Conservation (phyloP, 2,113 vertebrate species). For the Callipepla squamata region DNA sequence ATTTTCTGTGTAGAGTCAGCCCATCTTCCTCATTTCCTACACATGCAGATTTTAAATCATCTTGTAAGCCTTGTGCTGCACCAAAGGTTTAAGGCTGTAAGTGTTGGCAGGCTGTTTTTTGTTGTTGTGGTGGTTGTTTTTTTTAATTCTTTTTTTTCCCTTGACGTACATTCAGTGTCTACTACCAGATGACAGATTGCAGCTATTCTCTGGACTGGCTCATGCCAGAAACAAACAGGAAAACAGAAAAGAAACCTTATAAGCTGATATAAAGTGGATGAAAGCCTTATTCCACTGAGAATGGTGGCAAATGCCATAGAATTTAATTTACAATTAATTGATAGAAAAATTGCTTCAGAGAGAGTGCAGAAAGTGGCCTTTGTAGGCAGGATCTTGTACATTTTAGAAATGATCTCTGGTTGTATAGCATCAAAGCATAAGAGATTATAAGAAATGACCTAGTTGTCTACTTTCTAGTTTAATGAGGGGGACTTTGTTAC, state of each 20-base stretch:
- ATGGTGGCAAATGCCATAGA: neutral
- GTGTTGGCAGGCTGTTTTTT: neutral
- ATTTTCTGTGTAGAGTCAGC: conserved; percentile 50
- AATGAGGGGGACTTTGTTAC: neutral
- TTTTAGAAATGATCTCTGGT: neutral
- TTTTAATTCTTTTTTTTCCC: neutral
- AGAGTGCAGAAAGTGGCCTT: neutral
- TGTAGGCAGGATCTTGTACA: neutral
- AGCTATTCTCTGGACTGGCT: conserved; percentile 18
- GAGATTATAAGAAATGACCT: neutral
- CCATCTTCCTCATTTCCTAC: conserved; percentile 43
- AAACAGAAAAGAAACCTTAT: neutral
- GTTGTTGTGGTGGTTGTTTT: too few species aligned
- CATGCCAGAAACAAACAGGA: neutral
- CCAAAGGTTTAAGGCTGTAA: conserved; percentile 28
- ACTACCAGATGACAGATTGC: conserved; percentile 11
- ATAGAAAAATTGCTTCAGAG: conserved; percentile 9
- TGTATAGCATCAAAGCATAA: neutral
- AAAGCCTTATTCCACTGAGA: neutral
- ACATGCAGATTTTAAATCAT: conserved; percentile 66
- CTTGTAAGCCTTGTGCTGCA: conserved; percentile 55
- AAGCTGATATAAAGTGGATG: neutral
- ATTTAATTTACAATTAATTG: conserved; percentile 1
- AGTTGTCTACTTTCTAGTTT: neutral
- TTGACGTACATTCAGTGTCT: neutral